Evolutionary conservation across 2,113 vertebrate species (phyloP).

Genomic region (Naja naja): DNA sequence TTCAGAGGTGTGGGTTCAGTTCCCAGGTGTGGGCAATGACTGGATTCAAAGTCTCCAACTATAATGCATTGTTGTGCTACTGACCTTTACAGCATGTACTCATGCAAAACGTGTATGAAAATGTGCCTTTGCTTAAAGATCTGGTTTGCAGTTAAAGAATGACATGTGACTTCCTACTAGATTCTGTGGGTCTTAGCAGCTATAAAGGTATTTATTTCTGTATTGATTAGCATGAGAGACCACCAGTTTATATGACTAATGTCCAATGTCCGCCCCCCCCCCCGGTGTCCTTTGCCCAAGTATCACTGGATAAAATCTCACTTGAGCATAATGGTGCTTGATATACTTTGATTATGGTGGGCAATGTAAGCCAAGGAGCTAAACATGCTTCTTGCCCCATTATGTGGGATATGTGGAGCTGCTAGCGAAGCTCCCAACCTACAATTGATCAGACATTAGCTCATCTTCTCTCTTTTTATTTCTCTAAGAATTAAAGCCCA

Average conservation of each 20-base stretch:
- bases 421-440: background rate
- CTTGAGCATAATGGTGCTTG: background rate
- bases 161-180: constrained; percentile 1
- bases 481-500: background rate
- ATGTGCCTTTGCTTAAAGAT: background rate
- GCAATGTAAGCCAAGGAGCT: background rate
- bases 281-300: background rate
- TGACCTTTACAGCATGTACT: background rate
- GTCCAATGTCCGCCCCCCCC: no score
- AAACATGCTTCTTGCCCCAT: background rate
- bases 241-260: background rate
- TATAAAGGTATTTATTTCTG: background rate
- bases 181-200: constrained; percentile 4
- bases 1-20: no score
- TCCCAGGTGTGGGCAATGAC: background rate
- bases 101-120: background rate
- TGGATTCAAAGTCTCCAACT: background rate
- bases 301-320: background rate
- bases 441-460: background rate
- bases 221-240: constrained; percentile 12
- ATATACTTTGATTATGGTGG: background rate
- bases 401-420: background rate
- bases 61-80: background rate
- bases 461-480: background rate
- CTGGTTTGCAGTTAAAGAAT: background rate